phyloP scores from a whole-genome alignment of 2,113 vertebrate species.

The Chroicocephalus ridibundus region DNA sequence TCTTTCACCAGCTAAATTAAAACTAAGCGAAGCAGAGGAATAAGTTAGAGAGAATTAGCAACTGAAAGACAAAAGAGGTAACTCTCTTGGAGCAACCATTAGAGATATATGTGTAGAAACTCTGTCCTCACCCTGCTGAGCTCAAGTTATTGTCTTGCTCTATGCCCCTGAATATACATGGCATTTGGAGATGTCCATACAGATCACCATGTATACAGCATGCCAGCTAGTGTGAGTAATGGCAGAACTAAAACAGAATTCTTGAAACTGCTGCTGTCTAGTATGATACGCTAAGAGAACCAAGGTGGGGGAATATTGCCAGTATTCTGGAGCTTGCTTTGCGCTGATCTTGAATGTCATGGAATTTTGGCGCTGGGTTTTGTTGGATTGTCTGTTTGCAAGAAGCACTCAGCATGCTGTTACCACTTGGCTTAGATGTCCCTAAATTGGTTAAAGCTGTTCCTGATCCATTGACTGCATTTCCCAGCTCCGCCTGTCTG shows the following conservation, averaged over 20 bases:
- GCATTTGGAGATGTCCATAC: background rate
- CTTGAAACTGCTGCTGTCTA: background rate
- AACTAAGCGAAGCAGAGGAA: background rate
- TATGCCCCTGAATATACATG: background rate
- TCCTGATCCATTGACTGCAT: slow-evolving; percentile 17
- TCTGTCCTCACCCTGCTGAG: background rate
- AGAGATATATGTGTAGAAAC: background rate
- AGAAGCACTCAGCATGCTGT: slow-evolving; percentile 45
- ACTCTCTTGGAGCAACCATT: background rate
- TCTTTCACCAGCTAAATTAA: background rate
- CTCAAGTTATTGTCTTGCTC: background rate
- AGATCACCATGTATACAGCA: background rate
- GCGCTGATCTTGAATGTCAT: background rate
- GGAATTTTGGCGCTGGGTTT: slow-evolving; percentile 53
- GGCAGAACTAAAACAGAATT: background rate
- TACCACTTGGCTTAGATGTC: slow-evolving; percentile 38
- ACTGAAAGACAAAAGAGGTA: background rate
- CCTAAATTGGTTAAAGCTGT: slow-evolving; percentile 64
- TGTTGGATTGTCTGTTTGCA: background rate
- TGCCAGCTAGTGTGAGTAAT: background rate
- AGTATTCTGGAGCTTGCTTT: background rate
- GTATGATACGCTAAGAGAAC: background rate
- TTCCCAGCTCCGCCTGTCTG: slow-evolving; percentile 1
- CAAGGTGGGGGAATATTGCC: background rate
- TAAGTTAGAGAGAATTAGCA: background rate